phyloP scores from a whole-genome alignment of 2,113 vertebrate genomes.

The Copsychus sechellarum region DNA sequence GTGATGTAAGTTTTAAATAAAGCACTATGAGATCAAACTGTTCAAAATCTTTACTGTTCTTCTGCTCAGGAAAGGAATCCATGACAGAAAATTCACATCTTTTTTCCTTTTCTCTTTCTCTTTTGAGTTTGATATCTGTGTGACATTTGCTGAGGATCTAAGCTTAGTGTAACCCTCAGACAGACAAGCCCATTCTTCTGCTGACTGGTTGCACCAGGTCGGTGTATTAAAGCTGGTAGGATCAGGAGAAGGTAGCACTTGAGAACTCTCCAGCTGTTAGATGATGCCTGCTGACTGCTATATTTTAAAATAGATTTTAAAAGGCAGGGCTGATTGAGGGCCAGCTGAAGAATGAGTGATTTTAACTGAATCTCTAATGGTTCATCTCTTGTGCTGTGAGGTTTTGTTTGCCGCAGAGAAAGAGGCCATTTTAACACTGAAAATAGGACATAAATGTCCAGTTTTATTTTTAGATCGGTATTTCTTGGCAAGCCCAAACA shows the following conservation, averaged over 20 bases:
- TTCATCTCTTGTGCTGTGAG: background rate
- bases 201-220: background rate
- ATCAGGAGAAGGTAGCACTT: background rate
- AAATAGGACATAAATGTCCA: background rate
- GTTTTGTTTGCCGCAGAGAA: background rate
- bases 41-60: background rate
- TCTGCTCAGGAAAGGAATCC: background rate
- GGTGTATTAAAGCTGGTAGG: background rate
- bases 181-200: background rate
- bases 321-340: background rate
- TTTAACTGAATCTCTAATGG: background rate
- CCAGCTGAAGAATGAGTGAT: background rate
- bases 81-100: background rate
- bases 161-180: background rate
- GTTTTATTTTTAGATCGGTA: constrained; percentile 2
- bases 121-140: background rate
- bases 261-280: background rate
- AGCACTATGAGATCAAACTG: background rate
- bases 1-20: background rate
- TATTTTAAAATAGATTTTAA: background rate
- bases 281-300: background rate
- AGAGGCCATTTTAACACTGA: background rate
- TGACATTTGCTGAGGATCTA: background rate
- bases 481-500: background rate
- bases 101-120: background rate